Percentiles rank a stretch among this genome's conserved stretches.
Conservation (phyloP, 2,888 invertebrate species). For the Sarcophaga variegata region DNA sequence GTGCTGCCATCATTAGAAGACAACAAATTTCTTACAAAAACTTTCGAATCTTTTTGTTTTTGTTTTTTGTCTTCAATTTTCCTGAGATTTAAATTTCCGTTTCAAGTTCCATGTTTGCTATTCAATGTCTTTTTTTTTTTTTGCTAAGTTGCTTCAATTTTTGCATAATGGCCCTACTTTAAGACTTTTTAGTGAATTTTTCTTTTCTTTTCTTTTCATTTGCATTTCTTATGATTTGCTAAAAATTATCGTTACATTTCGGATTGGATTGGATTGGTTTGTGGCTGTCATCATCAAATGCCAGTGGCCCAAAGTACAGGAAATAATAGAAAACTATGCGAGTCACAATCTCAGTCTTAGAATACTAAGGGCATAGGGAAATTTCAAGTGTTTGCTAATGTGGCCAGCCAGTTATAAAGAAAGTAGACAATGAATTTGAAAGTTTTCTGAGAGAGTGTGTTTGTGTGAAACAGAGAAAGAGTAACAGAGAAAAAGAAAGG, state of each 20-base stretch:
- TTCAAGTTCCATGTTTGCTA: conserved; percentile 19
- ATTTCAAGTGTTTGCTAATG: too few species aligned
- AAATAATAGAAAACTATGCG: conserved; percentile 49
- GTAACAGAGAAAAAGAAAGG: background rate
- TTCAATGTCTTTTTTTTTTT: conserved; percentile 45
- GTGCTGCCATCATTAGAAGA: conserved; percentile 57
- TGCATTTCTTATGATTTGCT: conserved; percentile 26
- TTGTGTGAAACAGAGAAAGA: too few species aligned
- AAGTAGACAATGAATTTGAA: too few species aligned
- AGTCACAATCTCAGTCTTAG: conserved; percentile 8
- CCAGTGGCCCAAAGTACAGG: conserved; percentile 50
- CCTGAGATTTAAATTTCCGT: conserved; percentile 19
- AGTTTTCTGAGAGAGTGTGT: background rate
- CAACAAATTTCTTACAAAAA: conserved; percentile 59
- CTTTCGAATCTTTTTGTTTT: conserved; percentile 17
- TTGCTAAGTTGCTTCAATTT: background rate
- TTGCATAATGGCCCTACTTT: conserved; percentile 52
- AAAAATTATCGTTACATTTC: conserved; percentile 49
- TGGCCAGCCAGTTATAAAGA: too few species aligned
- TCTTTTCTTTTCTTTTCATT: background rate
- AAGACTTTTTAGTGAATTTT: background rate
- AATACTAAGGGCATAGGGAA: background rate
- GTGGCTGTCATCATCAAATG: conserved; percentile 56
- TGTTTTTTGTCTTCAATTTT: background rate
- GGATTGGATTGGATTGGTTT: background rate